Conservation (phyloP, 2,888 invertebrate species). For the Chalcosyrphus nemorum region DNA sequence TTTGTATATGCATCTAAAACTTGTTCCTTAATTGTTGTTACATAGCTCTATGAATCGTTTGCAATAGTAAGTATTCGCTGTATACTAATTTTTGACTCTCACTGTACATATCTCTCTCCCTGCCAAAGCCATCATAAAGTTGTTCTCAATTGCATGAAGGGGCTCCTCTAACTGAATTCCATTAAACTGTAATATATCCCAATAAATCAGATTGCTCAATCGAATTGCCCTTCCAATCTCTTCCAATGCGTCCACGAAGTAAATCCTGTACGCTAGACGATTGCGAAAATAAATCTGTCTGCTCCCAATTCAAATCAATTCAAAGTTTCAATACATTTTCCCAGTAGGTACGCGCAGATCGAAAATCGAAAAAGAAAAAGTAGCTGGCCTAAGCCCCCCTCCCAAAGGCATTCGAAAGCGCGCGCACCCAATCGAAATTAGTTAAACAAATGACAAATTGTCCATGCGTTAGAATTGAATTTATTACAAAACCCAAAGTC, state of each 20-base stretch:
- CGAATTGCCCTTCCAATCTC: constrained; percentile 40
- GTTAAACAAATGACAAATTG: constrained; percentile 72
- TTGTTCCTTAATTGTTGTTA: too few species aligned
- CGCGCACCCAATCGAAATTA: constrained; percentile 63
- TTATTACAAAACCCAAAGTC: constrained; percentile 50
- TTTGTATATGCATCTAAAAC: too few species aligned
- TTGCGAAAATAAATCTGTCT: constrained; percentile 66
- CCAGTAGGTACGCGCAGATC: constrained; percentile 28
- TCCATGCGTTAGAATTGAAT: constrained; percentile 64
- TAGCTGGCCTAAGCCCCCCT: neutral
- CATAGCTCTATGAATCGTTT: too few species aligned
- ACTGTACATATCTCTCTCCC: neutral
- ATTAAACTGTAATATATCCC: constrained; percentile 36
- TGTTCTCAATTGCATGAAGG: neutral
- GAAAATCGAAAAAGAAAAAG: constrained; percentile 9
- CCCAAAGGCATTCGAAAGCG: constrained; percentile 15
- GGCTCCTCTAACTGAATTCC: neutral
- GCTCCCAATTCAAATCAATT: constrained; percentile 71
- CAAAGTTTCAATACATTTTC: constrained; percentile 54
- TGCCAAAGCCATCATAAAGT: neutral
- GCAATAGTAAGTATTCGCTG: too few species aligned
- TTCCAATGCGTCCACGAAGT: neutral
- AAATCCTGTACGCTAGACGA: constrained; percentile 20
- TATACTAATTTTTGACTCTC: too few species aligned
- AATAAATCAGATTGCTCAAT: constrained; percentile 51